Evolutionary conservation across 2,113 vertebrate genomes (phyloP), one percentile per base, ranked within the genome.

Genomic region (Lasiurus borealis): DNA sequence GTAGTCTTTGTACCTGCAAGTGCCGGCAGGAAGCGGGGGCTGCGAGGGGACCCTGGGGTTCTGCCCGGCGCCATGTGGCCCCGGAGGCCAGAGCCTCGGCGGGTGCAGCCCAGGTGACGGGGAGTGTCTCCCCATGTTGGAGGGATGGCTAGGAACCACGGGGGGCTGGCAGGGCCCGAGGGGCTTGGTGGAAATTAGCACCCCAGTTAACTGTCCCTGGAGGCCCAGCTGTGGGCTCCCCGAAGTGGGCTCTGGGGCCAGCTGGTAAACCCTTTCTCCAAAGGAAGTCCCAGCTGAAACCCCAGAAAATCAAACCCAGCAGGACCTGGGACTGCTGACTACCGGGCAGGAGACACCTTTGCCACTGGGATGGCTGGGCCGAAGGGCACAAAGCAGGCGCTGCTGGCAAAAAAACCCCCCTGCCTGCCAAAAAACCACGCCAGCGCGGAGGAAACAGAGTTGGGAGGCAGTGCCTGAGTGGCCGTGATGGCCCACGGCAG

Each of bases 1-100:
- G 96, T 99, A 99, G 96, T 99, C 99, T 97, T 99, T 99, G 97
- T 99, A 99, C 85, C 99, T 99, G 97, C 15, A 87, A 75, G 92
- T 54, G 78, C 71, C 10, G 80, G 23, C 1, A 8, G 64, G 64
- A 52, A 77, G 88, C 48, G 16, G 50, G 48, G 52, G 15, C 85
- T 93, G 25, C 7, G 18, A 29, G 54, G 0, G 21, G 21, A 1
- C 2, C 10, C 1, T 0, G 29, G 73, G 62, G 34, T 5, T 9
- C 68, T 0, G 2, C 83, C 34, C 0, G 2, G 40, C 0, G 0
- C 44, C 5, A 1, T 0, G 16, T 0, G 0, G 59, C 81, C 2
- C 2, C 0, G 1, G 31, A 19, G 1, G 5, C 29, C 40, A 0
- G 10, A 27, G 69, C 13, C 25, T 34, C 18, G 68, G 7, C 10